A percentile compares a stretch with the other conserved stretches of the same genome.
These are phyloP conservation scores for Eretmocerus hayati DNA, from an alignment of 2,888 invertebrate genomes.

Conservation along the genomic window DNA sequence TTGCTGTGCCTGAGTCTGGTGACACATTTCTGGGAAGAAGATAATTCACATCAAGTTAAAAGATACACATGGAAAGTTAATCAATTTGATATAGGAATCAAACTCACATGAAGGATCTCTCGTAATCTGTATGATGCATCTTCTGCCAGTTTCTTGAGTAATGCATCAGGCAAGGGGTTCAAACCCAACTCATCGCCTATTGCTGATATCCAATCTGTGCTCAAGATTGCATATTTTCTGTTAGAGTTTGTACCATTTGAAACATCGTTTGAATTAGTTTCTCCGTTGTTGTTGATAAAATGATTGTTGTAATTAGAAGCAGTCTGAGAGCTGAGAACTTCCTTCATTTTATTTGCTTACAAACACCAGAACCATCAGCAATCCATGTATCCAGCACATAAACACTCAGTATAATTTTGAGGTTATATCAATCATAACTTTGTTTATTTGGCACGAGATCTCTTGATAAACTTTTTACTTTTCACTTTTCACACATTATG, in stretches of 20 bases:
- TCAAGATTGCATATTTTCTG: conserved; percentile 40
- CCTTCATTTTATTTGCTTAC: conserved; percentile 34
- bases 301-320: conserved; percentile 35
- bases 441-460: no score
- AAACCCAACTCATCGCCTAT: conserved; percentile 44
- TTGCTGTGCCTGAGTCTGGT: conserved; percentile 43
- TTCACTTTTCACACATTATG: no score
- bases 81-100: neutral
- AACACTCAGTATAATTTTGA: conserved; percentile 10
- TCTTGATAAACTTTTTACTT: no score
- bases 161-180: conserved; percentile 39
- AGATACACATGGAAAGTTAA: neutral
- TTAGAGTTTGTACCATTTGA: conserved; percentile 33
- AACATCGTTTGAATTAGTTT: conserved; percentile 31
- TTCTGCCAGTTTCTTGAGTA: conserved; percentile 39
- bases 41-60: conserved; percentile 2
- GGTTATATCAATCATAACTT: conserved; percentile 12
- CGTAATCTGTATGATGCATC: conserved; percentile 43
- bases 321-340: conserved; percentile 34
- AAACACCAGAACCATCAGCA: conserved; percentile 1
- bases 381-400: conserved; percentile 1
- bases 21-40: conserved; percentile 37
- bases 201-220: conserved; percentile 42
- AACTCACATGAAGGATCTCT: conserved; percentile 40
- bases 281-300: conserved; percentile 40